A percentile compares a stretch with the other conserved stretches of the same genome.
These are phyloP conservation scores for Pipistrellus pygmaeus DNA, from an alignment of 2,797 vertebrate species.

Conservation along the genomic window DNA sequence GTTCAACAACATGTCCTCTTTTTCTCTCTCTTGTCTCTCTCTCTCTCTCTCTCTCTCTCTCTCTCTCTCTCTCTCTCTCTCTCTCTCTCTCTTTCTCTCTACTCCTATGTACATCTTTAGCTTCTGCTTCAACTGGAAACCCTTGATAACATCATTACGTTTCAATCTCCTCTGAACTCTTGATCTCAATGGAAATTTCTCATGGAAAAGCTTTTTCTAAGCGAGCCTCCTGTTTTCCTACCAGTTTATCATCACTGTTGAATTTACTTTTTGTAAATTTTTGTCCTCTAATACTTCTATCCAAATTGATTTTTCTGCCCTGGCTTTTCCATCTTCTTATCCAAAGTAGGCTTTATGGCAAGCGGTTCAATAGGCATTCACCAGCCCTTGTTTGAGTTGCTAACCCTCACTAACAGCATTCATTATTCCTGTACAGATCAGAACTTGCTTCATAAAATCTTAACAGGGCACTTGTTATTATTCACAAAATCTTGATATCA, in stretches of 20 bases:
- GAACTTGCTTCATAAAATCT: conserved; percentile 49
- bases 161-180: background rate
- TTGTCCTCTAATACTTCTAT: conserved; percentile 19
- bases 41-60: background rate
- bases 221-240: background rate
- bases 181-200: background rate
- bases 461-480: background rate
- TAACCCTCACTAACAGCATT: background rate
- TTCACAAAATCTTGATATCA: conserved; percentile 56
- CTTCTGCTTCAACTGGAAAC: background rate
- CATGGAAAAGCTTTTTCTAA: conserved; percentile 2
- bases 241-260: background rate
- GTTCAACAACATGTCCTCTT: background rate
- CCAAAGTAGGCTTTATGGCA: background rate
- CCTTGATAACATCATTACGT: background rate
- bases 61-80: no score
- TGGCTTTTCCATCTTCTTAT: conserved; percentile 6
- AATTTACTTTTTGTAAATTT: background rate
- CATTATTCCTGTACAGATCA: conserved; percentile 28
- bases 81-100: no score
- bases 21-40: background rate
- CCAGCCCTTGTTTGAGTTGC: background rate
- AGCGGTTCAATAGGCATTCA: background rate
- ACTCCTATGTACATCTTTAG: background rate
- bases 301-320: background rate